Percentiles rank a stretch among this genome's conserved stretches.
These are phyloP conservation scores for Cephonodes hylas DNA, from an alignment of 2,888 invertebrate species.

Conservation along the genomic window DNA sequence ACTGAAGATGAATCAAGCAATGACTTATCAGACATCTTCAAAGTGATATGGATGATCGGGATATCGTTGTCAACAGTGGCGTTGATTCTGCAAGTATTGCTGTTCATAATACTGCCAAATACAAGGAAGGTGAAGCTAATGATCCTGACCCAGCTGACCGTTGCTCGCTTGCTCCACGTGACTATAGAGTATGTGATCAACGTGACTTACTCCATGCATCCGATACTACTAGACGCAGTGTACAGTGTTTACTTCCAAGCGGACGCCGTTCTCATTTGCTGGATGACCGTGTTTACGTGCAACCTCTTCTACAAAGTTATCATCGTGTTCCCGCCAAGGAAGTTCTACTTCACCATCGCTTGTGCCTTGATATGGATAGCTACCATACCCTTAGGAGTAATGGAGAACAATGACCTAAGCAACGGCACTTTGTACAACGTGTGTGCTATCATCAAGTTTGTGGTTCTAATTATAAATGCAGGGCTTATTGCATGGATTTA, in stretches of 20 bases:
- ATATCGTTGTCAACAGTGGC: conserved; percentile 41
- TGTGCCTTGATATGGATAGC: conserved; percentile 42
- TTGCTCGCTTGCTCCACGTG: conserved; percentile 49
- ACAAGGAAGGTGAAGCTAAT: conserved; percentile 56
- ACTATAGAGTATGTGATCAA: conserved; percentile 39
- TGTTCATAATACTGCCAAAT: conserved; percentile 39
- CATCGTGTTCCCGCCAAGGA: conserved; percentile 42
- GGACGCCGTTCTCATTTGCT: conserved; percentile 49
- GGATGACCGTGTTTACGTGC: conserved; percentile 63
- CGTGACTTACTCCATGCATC: neutral
- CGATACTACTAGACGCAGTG: conserved; percentile 20
- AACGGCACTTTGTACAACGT: conserved; percentile 30
- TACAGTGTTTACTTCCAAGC: conserved; percentile 45
- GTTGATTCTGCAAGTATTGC: conserved; percentile 37
- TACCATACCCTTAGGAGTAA: conserved; percentile 43
- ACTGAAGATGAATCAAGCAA: neutral
- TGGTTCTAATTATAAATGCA: conserved; percentile 44
- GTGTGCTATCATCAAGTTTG: conserved; percentile 46
- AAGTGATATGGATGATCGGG: conserved; percentile 44
- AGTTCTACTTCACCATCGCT: conserved; percentile 32
- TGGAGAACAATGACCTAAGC: conserved; percentile 1
- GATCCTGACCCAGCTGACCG: conserved; percentile 49
- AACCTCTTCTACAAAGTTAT: conserved; percentile 61
- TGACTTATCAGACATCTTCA: neutral
- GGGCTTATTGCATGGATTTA: conserved; percentile 51